A percentile compares a stretch with the other conserved stretches of the same genome.
Conservation (phyloP, 2,888 invertebrate genomes). For the Eilema depressum region DNA sequence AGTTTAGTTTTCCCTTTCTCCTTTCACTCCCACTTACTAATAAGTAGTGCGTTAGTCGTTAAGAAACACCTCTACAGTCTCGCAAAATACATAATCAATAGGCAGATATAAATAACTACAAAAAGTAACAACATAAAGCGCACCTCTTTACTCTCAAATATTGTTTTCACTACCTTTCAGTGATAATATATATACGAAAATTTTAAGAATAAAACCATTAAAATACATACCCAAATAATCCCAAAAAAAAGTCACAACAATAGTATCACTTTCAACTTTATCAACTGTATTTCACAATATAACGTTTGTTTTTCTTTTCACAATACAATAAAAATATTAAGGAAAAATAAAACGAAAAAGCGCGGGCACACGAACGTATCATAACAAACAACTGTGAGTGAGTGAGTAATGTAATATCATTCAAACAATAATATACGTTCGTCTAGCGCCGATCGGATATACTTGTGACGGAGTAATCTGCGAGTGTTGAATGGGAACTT, state of each 20-base stretch:
- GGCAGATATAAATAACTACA: no score
- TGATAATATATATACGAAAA: background rate
- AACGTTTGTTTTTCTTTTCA: constrained; percentile 1
- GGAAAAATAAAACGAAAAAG: constrained; percentile 15
- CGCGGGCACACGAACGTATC: constrained; percentile 28
- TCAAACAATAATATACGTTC: constrained; percentile 33
- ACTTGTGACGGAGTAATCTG: constrained; percentile 60
- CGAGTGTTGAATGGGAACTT: constrained; percentile 58
- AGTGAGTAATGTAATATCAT: constrained; percentile 39
- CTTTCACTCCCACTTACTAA: no score
- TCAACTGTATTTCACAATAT: constrained; percentile 7
- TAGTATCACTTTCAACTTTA: constrained; percentile 10
- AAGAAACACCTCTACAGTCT: no score
- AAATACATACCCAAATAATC: constrained; percentile 16
- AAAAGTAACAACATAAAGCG: no score
- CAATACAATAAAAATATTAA: constrained; percentile 14
- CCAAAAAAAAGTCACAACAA: constrained; percentile 6
- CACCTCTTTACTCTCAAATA: background rate
- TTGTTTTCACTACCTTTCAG: background rate
- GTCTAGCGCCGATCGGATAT: constrained; percentile 42
- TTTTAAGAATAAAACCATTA: background rate
- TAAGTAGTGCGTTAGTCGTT: no score
- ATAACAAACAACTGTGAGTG: constrained; percentile 46
- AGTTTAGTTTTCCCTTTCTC: no score
- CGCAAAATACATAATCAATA: no score